Evolutionary conservation across 2,888 invertebrate genomes (phyloP).

Genomic region (Athalia rosae): DNA sequence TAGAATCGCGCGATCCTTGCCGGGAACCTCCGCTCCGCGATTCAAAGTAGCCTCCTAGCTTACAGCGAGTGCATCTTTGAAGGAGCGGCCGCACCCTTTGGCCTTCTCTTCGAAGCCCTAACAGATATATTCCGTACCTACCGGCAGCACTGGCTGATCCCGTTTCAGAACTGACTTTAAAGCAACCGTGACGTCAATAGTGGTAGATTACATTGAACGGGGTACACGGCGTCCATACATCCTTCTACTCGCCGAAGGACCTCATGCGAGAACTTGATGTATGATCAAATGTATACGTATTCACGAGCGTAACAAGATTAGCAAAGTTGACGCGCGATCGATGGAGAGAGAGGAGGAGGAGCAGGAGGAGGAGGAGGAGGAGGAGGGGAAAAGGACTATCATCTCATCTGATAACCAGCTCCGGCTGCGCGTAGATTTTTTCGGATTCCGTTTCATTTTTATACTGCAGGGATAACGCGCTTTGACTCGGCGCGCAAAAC

Average conservation of each 20-base stretch:
- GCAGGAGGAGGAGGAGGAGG: too few relatives aligned
- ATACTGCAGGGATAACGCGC: too few relatives aligned
- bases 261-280: constrained; percentile 57
- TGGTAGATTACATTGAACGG: constrained; percentile 56
- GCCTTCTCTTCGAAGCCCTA: neutral
- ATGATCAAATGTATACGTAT: constrained; percentile 33
- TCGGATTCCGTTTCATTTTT: too few relatives aligned
- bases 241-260: constrained; percentile 51
- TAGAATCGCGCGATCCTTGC: neutral
- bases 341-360: neutral
- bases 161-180: constrained; percentile 29
- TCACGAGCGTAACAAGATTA: constrained; percentile 45
- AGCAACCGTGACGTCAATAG: constrained; percentile 50
- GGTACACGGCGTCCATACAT: constrained; percentile 44
- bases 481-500: too few relatives aligned
- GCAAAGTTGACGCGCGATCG: constrained; percentile 32
- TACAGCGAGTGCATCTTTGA: neutral
- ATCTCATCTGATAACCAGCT: too few relatives aligned
- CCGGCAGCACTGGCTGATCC: neutral
- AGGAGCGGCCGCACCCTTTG: neutral
- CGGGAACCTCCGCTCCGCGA: neutral
- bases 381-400: too few relatives aligned
- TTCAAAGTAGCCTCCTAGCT: neutral
- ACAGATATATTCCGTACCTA: constrained; percentile 33
- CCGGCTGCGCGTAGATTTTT: too few relatives aligned